A percentile compares a stretch with the other conserved stretches of the same genome.
phyloP scores from a whole-genome alignment of 2,888 invertebrate genomes.

The Scaptomyza polygonia region DNA sequence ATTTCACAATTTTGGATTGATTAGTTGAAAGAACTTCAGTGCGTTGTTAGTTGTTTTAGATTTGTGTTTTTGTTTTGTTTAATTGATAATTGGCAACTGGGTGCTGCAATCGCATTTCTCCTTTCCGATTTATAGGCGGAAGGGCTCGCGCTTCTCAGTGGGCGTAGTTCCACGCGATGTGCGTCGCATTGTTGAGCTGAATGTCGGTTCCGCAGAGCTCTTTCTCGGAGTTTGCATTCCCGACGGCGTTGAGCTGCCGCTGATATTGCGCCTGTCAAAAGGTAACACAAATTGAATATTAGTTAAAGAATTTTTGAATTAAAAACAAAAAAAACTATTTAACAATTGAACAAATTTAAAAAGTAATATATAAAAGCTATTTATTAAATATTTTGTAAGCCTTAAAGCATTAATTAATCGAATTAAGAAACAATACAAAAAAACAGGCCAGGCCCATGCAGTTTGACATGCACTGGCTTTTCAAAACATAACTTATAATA shows the following conservation, averaged over 20 bases:
- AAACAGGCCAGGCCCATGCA: slow-evolving; percentile 17
- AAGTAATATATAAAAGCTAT: slow-evolving; percentile 20
- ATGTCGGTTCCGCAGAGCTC: slow-evolving; percentile 83
- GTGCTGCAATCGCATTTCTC: slow-evolving; percentile 13
- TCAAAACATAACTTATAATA: slow-evolving; percentile 7
- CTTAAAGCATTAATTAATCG: slow-evolving; percentile 30
- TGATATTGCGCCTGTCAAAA: slow-evolving; percentile 81
- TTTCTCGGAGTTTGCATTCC: slow-evolving; percentile 84
- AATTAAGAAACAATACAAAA: slow-evolving; percentile 10
- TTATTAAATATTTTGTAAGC: slow-evolving; percentile 3
- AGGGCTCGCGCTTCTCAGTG: slow-evolving; percentile 87
- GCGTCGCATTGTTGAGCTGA: slow-evolving; percentile 81
- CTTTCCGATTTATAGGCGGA: slow-evolving; percentile 87
- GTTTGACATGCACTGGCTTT: slow-evolving; percentile 36
- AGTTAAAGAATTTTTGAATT: slow-evolving; percentile 8
- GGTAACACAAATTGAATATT: slow-evolving; percentile 5
- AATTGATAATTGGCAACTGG: slow-evolving; percentile 57
- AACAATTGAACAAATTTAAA: slow-evolving; percentile 30
- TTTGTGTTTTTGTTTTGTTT: slow-evolving; percentile 36
- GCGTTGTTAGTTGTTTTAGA: slow-evolving; percentile 60
- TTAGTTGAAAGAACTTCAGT: slow-evolving; percentile 72
- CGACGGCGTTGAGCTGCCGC: slow-evolving; percentile 84
- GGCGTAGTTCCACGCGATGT: slow-evolving; percentile 84
- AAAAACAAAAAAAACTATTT: not conserved
- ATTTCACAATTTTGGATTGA: slow-evolving; percentile 48